Evolutionary conservation across 2,888 invertebrate genomes (phyloP).

Genomic region (Drosophila aldrichi): DNA sequence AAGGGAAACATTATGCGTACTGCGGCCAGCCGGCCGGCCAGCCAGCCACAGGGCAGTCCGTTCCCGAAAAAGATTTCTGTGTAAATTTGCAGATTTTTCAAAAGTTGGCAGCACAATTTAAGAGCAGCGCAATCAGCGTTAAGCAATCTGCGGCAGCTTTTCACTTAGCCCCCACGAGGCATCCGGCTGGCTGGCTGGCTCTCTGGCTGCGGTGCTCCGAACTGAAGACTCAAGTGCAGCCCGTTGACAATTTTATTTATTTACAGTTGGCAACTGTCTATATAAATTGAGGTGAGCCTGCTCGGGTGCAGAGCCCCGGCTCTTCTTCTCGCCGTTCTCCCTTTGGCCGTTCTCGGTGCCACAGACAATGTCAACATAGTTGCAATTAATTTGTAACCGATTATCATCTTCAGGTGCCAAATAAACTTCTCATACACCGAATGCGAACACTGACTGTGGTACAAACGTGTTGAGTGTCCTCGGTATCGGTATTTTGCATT

Average conservation of each 20-base stretch:
- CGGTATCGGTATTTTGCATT: slow-evolving; percentile 69
- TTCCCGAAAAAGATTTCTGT: slow-evolving; percentile 69
- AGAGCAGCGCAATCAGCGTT: slow-evolving; percentile 83
- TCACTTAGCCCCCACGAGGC: slow-evolving; percentile 45
- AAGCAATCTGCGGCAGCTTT: slow-evolving; percentile 70
- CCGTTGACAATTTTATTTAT: slow-evolving; percentile 81
- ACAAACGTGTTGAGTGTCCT: slow-evolving; percentile 75
- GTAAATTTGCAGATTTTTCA: slow-evolving; percentile 78
- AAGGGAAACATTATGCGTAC: slow-evolving; percentile 38
- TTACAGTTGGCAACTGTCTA: slow-evolving; percentile 80
- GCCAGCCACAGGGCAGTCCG: slow-evolving; percentile 4
- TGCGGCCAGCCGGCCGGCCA: slow-evolving; percentile 12
- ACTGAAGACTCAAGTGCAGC: slow-evolving; percentile 62
- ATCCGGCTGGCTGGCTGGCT: not conserved
- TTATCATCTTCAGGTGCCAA: slow-evolving; percentile 85
- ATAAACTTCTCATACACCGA: slow-evolving; percentile 82
- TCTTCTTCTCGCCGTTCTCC: slow-evolving; percentile 13
- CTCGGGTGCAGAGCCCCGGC: slow-evolving; percentile 10
- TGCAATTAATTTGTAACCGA: slow-evolving; percentile 85
- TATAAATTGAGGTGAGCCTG: slow-evolving; percentile 72
- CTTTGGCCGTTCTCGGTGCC: not conserved
- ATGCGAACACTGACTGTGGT: slow-evolving; percentile 38
- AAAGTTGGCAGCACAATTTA: slow-evolving; percentile 84
- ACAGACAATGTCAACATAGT: slow-evolving; percentile 78
- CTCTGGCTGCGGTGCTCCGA: not conserved